phyloP scores from a whole-genome alignment of 1,140 invertebrate genomes.

The Ericerus pela region DNA sequence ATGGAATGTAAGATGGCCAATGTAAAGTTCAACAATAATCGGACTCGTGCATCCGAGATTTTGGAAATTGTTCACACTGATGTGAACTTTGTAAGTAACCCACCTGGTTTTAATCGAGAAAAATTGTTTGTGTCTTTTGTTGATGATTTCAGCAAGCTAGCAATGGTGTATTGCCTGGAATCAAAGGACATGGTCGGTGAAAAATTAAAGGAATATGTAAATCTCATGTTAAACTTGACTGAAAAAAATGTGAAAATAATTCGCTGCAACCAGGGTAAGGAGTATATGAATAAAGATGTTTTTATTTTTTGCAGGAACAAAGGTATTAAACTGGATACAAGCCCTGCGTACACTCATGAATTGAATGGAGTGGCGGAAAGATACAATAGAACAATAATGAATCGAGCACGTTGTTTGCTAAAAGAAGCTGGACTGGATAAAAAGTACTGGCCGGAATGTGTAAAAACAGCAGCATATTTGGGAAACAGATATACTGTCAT shows the following conservation, averaged over 20 bases:
- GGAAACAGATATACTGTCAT: conserved; percentile 14
- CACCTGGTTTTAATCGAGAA: conserved; percentile 18
- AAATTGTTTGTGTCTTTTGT: conserved; percentile 25
- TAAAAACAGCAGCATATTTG: conserved; percentile 16
- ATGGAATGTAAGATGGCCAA: conserved; percentile 18
- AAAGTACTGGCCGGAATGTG: conserved; percentile 18
- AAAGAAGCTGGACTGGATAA: conserved; percentile 13
- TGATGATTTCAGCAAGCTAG: conserved; percentile 26
- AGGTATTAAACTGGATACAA: background rate
- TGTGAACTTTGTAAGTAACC: conserved; percentile 16
- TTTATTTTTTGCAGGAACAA: background rate
- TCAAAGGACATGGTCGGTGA: conserved; percentile 19
- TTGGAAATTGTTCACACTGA: conserved; percentile 24
- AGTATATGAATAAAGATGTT: conserved; percentile 14
- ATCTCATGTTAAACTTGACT: background rate
- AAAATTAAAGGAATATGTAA: conserved; percentile 21
- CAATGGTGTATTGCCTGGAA: conserved; percentile 21
- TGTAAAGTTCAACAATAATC: conserved; percentile 18
- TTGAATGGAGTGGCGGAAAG: conserved; percentile 16
- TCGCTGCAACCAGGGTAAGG: conserved; percentile 16
- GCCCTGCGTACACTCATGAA: background rate
- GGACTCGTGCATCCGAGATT: conserved; percentile 13
- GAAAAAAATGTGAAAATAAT: conserved; percentile 8
- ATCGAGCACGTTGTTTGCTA: conserved; percentile 18
- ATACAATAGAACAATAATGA: conserved; percentile 17